These are phyloP conservation scores for Naso thynnoides DNA, from an alignment of 2,797 vertebrate species.

Conservation along the genomic window DNA sequence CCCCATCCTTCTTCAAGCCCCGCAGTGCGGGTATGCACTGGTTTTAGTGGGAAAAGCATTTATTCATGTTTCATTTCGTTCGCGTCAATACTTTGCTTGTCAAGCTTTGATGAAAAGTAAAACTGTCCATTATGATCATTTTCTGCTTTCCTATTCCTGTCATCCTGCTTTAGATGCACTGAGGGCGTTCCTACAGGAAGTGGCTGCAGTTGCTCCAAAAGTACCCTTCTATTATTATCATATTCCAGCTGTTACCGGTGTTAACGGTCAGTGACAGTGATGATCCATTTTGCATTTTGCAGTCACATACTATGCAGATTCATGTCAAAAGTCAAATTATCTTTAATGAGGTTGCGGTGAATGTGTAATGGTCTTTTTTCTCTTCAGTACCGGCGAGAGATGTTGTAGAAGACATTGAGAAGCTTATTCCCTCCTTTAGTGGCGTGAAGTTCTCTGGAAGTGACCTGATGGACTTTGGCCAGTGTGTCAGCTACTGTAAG, in stretches of 20 bases:
- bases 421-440: constrained; percentile 90
- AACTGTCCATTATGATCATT: not conserved
- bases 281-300: constrained; percentile 1
- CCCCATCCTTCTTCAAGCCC: constrained; percentile 93
- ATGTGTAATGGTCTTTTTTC: not conserved
- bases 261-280: constrained; percentile 86
- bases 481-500: constrained; percentile 84
- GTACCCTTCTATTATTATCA: constrained; percentile 97
- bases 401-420: constrained; percentile 88
- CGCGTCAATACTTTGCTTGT: not conserved
- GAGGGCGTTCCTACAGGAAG: constrained; percentile 86
- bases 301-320: not conserved
- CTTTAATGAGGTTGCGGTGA: not conserved
- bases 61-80: not conserved
- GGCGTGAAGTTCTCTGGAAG: constrained; percentile 92
- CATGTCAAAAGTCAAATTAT: not conserved
- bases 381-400: constrained; percentile 88
- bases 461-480: constrained; percentile 93
- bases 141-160: constrained; percentile 7
- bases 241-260: constrained; percentile 89
- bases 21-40: constrained; percentile 82
- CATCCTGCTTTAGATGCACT: constrained; percentile 81
- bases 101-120: not conserved
- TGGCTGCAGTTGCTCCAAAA: constrained; percentile 86
- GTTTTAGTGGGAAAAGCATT: not conserved